Conservation (phyloP, 2,888 invertebrate species). For the Apotomis turbidana region DNA sequence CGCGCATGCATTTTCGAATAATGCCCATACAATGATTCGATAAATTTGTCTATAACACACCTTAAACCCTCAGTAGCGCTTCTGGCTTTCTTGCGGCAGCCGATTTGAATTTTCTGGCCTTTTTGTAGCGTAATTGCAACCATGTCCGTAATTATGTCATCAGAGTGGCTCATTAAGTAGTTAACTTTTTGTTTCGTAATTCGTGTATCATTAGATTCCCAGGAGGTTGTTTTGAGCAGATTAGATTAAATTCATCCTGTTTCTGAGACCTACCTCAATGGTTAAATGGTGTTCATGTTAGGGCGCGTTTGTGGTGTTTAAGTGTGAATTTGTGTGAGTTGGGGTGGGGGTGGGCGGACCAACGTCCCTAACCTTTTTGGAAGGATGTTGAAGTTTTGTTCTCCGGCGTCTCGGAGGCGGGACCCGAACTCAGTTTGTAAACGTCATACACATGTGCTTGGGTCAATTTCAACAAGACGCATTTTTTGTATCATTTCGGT, state of each 20-base stretch:
- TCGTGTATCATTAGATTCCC: constrained; percentile 45
- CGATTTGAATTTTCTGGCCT: constrained; percentile 13
- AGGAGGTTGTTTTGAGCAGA: constrained; percentile 33
- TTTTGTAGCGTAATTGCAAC: constrained; percentile 37
- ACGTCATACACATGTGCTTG: constrained; percentile 43
- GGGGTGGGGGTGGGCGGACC: constrained; percentile 49
- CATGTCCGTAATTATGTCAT: constrained; percentile 47
- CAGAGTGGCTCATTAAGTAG: constrained; percentile 48
- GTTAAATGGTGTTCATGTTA: constrained; percentile 33
- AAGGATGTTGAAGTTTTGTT: constrained; percentile 85
- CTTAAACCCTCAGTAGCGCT: constrained; percentile 68
- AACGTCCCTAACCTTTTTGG: constrained; percentile 53
- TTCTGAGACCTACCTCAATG: constrained; percentile 38
- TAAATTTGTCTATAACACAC: constrained; percentile 73
- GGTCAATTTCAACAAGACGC: no score
- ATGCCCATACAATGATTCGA: constrained; percentile 81
- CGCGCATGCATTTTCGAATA: constrained; percentile 81
- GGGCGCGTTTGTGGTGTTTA: constrained; percentile 34
- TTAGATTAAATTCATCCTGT: constrained; percentile 14
- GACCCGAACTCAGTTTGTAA: constrained; percentile 78
- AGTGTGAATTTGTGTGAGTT: constrained; percentile 50
- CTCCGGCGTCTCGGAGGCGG: constrained; percentile 82
- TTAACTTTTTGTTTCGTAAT: constrained; percentile 47
- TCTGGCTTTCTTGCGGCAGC: constrained; percentile 66
- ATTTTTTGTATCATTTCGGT: no score